Base-by-base conservation (phyloP, 2,797 vertebrate genomes). In the Poeciliopsis infans region DNA sequence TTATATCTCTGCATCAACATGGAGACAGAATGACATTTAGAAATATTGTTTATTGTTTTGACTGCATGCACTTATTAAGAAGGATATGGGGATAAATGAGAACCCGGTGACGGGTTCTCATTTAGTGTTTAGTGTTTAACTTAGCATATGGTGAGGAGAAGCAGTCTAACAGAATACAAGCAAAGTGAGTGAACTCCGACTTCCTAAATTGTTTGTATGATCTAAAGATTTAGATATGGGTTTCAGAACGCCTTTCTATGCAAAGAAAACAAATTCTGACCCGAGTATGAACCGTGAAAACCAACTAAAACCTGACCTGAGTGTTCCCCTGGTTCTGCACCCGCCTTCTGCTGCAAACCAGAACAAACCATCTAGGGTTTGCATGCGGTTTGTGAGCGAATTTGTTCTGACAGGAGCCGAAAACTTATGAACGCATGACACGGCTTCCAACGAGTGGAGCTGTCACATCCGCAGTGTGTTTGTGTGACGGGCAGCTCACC, bases 161-260 rank as follows among this genome's bases (percentile, higher is more conserved):
- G 13, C 84, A 77, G 88, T 87, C 85, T 84, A 76, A 72, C 57
- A 78, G 75, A 20, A 78, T 59, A 80, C 75, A 23, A 36, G 86
- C 77, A 59, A 51, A 90, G 89, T 88, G 85, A 88, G 85, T 78
- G 75, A 75, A 61, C 76, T 74, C 85, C 79, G 85, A 88, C 91
- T 85, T 87, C 91, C 83, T 68, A 74, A 86, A 8, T 55, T 76
- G 78, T 72, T 92, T 91, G 89, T 53, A 87, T 90, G 90, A 90
- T 88, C 85, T 74, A n/a, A 70, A 72, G 49, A 86, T 83, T 74
- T 78, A 74, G 69, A 83, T 75, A 39, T 79, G 57, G 78, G 39
- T 39, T 77, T 84, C 23, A 71, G 89, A 92, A 93, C 91, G 45
- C 77, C 51, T 59, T 3, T 0, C 33, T n/a, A 47, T 64, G 68